Conservation (phyloP, 2,113 vertebrate genomes). For the Pterocles orientalis region DNA sequence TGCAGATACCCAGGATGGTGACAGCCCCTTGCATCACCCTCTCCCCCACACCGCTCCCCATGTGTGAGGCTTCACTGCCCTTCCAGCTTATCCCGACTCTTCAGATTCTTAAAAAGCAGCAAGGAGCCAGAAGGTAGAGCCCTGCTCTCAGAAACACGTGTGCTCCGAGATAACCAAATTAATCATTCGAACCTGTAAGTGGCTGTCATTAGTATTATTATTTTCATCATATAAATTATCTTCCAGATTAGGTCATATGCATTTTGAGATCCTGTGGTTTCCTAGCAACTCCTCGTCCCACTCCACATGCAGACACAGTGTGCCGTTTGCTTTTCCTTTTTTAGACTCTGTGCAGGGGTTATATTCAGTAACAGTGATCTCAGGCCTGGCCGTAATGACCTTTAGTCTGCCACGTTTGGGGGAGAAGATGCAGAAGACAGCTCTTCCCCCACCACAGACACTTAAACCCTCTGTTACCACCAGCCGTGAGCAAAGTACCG, state of each 20-base stretch:
- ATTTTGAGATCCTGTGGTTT: conserved; percentile 66
- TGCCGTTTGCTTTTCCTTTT: conserved; percentile 52
- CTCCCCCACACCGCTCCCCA: accelerated
- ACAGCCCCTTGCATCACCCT: not conserved
- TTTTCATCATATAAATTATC: conserved; percentile 70
- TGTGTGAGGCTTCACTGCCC: not conserved
- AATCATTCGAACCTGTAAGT: conserved; percentile 58
- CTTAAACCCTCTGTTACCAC: too few species aligned
- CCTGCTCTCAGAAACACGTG: conserved; percentile 1
- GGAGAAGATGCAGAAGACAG: not conserved
- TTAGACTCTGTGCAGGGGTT: conserved; percentile 45
- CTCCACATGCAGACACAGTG: conserved; percentile 51
- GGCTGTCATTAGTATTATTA: conserved; percentile 71
- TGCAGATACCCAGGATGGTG: not conserved
- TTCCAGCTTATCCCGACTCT: not conserved
- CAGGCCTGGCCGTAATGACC: conserved; percentile 38
- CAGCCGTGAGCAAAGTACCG: not conserved
- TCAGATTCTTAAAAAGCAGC: not conserved
- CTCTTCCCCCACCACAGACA: too few species aligned
- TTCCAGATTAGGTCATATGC: conserved; percentile 69
- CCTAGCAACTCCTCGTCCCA: conserved; percentile 66
- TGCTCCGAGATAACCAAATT: conserved; percentile 32
- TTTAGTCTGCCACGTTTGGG: not conserved
- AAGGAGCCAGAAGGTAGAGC: not conserved
- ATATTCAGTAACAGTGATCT: conserved; percentile 52